Evolutionary conservation across 1,140 invertebrate species (phyloP).

Genomic region (Macrobrachium nipponense): DNA sequence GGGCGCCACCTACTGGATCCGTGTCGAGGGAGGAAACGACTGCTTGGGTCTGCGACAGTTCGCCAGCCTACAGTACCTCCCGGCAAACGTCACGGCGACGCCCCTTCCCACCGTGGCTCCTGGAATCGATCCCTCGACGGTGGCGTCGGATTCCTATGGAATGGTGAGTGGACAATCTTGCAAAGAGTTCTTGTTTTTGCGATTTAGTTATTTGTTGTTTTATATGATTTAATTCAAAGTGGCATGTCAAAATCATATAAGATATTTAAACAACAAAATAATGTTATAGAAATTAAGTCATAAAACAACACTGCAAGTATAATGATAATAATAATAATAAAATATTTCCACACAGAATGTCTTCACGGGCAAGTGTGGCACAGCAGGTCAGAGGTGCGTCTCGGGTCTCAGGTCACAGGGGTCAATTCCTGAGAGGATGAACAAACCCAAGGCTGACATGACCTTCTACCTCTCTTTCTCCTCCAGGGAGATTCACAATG

Average conservation of each 20-base stretch:
- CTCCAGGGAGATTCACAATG: slow-evolving; percentile 85
- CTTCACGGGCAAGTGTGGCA: slow-evolving; percentile 75
- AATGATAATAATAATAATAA: not conserved
- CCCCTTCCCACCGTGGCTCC: not conserved
- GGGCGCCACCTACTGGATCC: slow-evolving; percentile 82
- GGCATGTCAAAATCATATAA: too few species aligned
- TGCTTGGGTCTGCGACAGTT: slow-evolving; percentile 72
- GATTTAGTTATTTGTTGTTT: too few species aligned
- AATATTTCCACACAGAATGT: not conserved
- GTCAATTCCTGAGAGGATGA: slow-evolving; percentile 73
- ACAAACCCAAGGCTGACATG: slow-evolving; percentile 72
- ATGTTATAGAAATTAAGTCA: too few species aligned
- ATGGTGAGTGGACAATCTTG: too few species aligned
- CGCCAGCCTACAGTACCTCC: slow-evolving; percentile 46
- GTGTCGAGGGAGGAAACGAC: slow-evolving; percentile 85
- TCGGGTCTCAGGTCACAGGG: slow-evolving; percentile 76
- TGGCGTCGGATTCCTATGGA: too few species aligned
- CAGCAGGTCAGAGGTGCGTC: slow-evolving; percentile 75
- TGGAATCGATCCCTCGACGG: not conserved
- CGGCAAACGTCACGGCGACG: slow-evolving; percentile 11
- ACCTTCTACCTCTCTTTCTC: slow-evolving; percentile 87
- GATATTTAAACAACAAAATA: too few species aligned
- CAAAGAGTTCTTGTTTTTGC: too few species aligned
- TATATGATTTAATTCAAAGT: too few species aligned
- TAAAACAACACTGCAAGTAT: too few species aligned